Evolutionary conservation across 2,797 vertebrate genomes (phyloP).

Genomic region (Octomys mimax): DNA sequence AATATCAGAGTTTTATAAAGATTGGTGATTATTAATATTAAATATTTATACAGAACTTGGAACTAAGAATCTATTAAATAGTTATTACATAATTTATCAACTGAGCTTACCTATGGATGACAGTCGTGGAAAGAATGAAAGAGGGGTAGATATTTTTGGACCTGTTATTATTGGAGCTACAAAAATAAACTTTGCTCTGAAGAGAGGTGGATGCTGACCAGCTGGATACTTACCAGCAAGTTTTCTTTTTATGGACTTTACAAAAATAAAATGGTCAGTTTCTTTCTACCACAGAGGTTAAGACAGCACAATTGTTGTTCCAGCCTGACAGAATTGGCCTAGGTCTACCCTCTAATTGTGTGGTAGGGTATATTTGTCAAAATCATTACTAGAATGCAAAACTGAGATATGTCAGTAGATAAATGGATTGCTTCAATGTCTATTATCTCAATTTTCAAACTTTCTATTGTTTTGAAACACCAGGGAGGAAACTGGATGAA

Average conservation of each 20-base stretch:
- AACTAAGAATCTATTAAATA: not conserved
- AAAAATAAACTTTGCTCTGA: conserved; percentile 52
- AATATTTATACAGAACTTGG: not conserved
- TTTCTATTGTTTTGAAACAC: not conserved
- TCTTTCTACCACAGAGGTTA: not conserved
- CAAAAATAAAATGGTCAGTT: not conserved
- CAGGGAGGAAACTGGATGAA: not conserved
- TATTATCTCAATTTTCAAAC: rapidly evolving
- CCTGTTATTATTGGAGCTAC: conserved; percentile 24
- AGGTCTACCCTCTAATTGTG: not conserved
- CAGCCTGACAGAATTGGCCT: not conserved
- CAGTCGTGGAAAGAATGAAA: not conserved
- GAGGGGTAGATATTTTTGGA: not conserved
- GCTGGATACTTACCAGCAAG: not conserved
- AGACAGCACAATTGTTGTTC: not conserved
- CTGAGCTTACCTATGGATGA: not conserved
- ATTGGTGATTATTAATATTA: not conserved
- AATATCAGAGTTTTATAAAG: not conserved
- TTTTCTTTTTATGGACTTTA: not conserved
- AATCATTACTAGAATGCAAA: not conserved
- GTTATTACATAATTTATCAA: not conserved
- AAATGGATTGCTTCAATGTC: rapidly evolving
- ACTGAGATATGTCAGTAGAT: not conserved
- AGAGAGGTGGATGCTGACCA: not conserved
- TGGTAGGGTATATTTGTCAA: not conserved